A percentile compares a stretch with the other conserved stretches of the same genome.
These are phyloP conservation scores for Anniella stebbinsi DNA, from an alignment of 2,797 vertebrate genomes.

Conservation along the genomic window DNA sequence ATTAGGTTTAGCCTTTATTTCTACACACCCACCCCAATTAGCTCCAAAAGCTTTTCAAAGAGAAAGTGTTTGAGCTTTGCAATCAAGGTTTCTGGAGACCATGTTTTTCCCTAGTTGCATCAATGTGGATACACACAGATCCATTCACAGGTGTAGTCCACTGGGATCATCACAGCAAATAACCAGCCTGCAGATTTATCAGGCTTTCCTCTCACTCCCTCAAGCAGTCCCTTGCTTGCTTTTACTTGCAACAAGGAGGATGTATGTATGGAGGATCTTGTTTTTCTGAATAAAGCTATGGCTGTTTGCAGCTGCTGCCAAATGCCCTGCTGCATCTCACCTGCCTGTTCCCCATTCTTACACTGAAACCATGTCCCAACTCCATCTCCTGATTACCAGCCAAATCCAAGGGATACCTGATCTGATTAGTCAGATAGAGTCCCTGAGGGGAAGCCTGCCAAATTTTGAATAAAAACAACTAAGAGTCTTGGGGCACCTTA, in stretches of 20 bases:
- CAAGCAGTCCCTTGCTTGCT: slow-evolving; percentile 37
- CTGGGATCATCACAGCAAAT: slow-evolving; percentile 51
- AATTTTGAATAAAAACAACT: background rate
- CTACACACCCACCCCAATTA: slow-evolving; percentile 30
- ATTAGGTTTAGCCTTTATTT: slow-evolving; percentile 59
- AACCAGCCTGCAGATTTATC: slow-evolving; percentile 39
- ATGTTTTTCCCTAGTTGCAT: slow-evolving; percentile 30
- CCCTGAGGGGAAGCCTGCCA: background rate
- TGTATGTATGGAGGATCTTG: slow-evolving; percentile 31
- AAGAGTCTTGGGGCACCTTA: too few relatives aligned
- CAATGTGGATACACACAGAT: slow-evolving; percentile 12
- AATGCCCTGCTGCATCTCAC: background rate
- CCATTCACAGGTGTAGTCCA: slow-evolving; percentile 43
- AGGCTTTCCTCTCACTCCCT: slow-evolving; percentile 37
- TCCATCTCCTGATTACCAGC: too few relatives aligned
- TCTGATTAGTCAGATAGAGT: background rate
- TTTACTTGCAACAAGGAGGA: slow-evolving; percentile 21
- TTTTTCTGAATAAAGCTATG: slow-evolving; percentile 14
- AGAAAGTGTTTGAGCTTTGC: slow-evolving; percentile 38
- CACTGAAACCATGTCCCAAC: background rate
- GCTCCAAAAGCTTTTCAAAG: slow-evolving; percentile 47
- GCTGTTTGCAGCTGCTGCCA: slow-evolving; percentile 38
- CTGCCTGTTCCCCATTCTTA: background rate
- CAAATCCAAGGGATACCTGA: background rate
- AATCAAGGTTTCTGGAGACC: slow-evolving; percentile 55